A percentile compares a stretch with the other conserved stretches of the same genome.
phyloP scores from a whole-genome alignment of 2,888 invertebrate genomes.

The Leucozona laternaria region DNA sequence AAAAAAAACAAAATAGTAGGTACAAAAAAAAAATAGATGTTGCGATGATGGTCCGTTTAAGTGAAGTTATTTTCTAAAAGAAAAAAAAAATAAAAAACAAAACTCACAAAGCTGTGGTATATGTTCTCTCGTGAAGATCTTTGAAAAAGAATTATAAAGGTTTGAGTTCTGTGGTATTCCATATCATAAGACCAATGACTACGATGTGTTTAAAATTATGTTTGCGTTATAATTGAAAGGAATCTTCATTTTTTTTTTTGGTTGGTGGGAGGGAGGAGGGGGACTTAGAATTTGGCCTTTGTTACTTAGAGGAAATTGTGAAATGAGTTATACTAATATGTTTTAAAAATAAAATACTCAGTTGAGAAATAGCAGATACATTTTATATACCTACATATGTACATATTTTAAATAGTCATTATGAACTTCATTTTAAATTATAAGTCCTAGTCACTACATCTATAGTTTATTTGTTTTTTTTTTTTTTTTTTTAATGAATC shows the following conservation, averaged over 20 bases:
- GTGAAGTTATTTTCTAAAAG: conserved; percentile 19
- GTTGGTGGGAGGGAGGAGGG: too few relatives aligned
- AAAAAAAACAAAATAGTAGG: neutral
- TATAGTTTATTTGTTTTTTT: neutral
- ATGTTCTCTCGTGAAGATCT: conserved; percentile 7
- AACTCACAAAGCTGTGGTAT: neutral
- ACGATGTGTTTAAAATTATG: conserved; percentile 21
- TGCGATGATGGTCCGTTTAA: conserved; percentile 18
- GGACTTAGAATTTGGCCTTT: neutral
- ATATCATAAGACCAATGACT: conserved; percentile 2
- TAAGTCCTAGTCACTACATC: neutral
- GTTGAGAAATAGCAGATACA: too few relatives aligned
- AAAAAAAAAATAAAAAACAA: neutral
- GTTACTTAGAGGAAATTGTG: neutral
- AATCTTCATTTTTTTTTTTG: neutral
- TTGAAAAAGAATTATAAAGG: neutral
- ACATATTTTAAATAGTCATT: too few relatives aligned
- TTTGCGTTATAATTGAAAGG: conserved; percentile 35
- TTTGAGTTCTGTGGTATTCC: conserved; percentile 11
- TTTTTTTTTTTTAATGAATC: neutral
- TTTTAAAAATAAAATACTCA: too few relatives aligned
- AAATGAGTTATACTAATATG: neutral
- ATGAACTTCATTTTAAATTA: too few relatives aligned
- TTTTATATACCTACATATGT: too few relatives aligned
- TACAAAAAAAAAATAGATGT: neutral